phyloP scores from a whole-genome alignment of 1,140 invertebrate species.

The Ctenoplectra terminalis region DNA sequence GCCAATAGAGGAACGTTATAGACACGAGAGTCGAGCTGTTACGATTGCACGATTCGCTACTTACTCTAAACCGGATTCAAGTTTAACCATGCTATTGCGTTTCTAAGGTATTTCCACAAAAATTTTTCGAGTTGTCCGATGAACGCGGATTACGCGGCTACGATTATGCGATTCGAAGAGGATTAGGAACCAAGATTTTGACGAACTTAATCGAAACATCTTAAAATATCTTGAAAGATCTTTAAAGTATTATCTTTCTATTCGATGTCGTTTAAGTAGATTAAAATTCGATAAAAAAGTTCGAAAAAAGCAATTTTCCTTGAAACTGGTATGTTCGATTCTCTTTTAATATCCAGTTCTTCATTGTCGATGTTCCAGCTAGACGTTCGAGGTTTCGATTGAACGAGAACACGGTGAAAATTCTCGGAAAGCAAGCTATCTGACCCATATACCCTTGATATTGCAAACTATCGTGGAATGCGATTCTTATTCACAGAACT shows the following conservation, averaged over 20 bases:
- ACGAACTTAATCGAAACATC: slow-evolving; percentile 36
- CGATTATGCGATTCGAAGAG: neutral
- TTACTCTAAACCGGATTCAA: slow-evolving; percentile 2
- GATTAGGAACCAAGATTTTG: slow-evolving; percentile 51
- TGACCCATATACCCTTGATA: slow-evolving; percentile 11
- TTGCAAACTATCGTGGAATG: slow-evolving; percentile 7
- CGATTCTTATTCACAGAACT: neutral
- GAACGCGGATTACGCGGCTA: neutral
- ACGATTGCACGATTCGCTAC: slow-evolving; percentile 59
- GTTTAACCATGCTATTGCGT: slow-evolving; percentile 9
- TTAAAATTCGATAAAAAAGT: slow-evolving; percentile 2
- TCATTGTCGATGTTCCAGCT: neutral
- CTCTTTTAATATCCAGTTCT: neutral
- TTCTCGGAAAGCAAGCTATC: neutral
- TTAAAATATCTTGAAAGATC: neutral
- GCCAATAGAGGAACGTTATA: slow-evolving; percentile 66
- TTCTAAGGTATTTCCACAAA: neutral
- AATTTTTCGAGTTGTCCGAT: slow-evolving; percentile 21
- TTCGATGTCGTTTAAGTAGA: neutral
- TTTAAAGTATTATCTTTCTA: slow-evolving; percentile 19
- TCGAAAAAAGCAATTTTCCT: too few relatives aligned
- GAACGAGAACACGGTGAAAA: slow-evolving; percentile 13
- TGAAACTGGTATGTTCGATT: too few relatives aligned
- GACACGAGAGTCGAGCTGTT: slow-evolving; percentile 54
- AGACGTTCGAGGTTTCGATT: slow-evolving; percentile 1